Base-by-base conservation (phyloP, 1,140 invertebrate species). In the Meloidogyne floridensis region DNA sequence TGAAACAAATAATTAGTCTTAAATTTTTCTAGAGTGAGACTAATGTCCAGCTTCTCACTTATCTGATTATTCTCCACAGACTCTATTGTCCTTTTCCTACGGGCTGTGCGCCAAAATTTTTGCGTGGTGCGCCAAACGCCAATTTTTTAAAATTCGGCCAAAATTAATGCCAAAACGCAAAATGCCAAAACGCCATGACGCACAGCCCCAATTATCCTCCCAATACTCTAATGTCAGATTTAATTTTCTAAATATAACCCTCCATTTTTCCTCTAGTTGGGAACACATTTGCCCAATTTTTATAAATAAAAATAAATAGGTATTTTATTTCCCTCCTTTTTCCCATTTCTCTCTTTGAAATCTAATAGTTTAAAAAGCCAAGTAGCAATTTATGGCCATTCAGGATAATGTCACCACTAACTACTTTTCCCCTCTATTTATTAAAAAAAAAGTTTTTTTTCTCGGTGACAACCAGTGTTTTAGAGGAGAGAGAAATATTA, bases 341-440 rank as follows among this genome's bases (percentile, higher is more conserved):
- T 73, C 72, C 3, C 72, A 43, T 73, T 73, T 47, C 51, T 73
- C 42, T 73, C 20, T 47, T 73, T 73, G 72, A 73, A 73, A 73
- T 73, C 18, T 73, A 47, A 47, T 73, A 73, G 51, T 73, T 73
- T 73, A 15, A 15, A 9, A 47, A 47, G 32, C 32, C 47, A 32
- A 47, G 42, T 73, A 73, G 42, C n/a, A 47, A 42, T 73, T 73
- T 47, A 15, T 73, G 42, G 5, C 51, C 51, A 73, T 73, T 73
- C 11, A 53, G 6, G 72, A 65, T 65, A 65, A 65, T 65, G 59
- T 65, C 59, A 65, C 5, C n/a, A 8, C 7, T 8, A 4, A 3
- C 47, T 8, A 4, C 47, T 47, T 47, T 47, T 32, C 32, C 32
- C 32, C 32, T 1, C 1, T 32, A 32, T 32, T 32, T 32, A 32